A percentile compares a stretch with the other conserved stretches of the same genome.
Conservation (phyloP, 2,888 invertebrate species). For the Drosophila emarginata region DNA sequence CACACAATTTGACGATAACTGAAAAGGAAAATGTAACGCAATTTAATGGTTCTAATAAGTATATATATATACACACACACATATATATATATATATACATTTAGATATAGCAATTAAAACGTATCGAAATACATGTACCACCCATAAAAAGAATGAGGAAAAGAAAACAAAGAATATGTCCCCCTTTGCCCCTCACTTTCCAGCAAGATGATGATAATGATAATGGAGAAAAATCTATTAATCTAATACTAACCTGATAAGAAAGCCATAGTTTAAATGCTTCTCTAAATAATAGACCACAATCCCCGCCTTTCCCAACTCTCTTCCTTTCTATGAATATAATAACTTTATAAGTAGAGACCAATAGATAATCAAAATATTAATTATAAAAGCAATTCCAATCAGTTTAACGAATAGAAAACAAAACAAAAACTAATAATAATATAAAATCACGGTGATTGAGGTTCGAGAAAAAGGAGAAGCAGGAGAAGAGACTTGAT, state of each 20-base stretch:
- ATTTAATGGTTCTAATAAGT: slow-evolving; percentile 41
- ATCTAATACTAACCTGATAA: not conserved
- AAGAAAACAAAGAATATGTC: not conserved
- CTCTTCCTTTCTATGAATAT: not conserved
- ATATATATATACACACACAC: slow-evolving; percentile 21
- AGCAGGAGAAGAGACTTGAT: not conserved
- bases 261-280: slow-evolving; percentile 1
- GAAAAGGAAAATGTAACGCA: slow-evolving; percentile 14
- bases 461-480: not conserved
- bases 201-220: not conserved
- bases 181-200: not conserved
- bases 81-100: slow-evolving; percentile 6
- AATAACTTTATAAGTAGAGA: slow-evolving; percentile 4
- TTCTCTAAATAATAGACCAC: not conserved
- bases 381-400: slow-evolving; percentile 7
- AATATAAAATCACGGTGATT: not conserved
- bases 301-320: not conserved
- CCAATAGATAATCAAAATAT: slow-evolving; percentile 9
- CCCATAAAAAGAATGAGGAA: slow-evolving; percentile 3
- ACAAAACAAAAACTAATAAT: too few species aligned
- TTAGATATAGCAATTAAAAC: slow-evolving; percentile 13
- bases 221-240: not conserved
- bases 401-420: slow-evolving; percentile 1
- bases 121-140: slow-evolving; percentile 19
- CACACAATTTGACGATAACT: slow-evolving; percentile 1